Percentiles rank a stretch among this genome's conserved stretches.
These are phyloP conservation scores for Poeciliopsis retropinna DNA, from an alignment of 2,113 vertebrate species.

Conservation along the genomic window DNA sequence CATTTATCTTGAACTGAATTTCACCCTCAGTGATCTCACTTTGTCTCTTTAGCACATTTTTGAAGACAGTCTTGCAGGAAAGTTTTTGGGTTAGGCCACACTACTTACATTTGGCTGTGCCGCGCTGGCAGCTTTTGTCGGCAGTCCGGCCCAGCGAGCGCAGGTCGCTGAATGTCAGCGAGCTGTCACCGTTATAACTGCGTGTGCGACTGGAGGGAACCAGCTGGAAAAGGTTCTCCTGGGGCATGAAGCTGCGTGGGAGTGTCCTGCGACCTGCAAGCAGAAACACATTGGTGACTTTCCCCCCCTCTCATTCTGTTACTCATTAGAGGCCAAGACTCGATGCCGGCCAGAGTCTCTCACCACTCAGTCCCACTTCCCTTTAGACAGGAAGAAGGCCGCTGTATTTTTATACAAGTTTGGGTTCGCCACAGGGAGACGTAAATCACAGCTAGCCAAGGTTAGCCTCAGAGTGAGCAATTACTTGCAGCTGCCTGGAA, in stretches of 20 bases:
- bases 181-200: conserved; percentile 86
- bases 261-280: conserved; percentile 87
- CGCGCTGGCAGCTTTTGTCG: conserved; percentile 75
- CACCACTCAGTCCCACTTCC: conserved; percentile 66
- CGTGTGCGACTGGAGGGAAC: conserved; percentile 88
- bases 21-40: neutral
- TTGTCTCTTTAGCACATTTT: neutral
- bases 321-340: conserved; percentile 44
- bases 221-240: conserved; percentile 89
- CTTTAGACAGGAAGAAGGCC: conserved; percentile 73
- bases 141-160: conserved; percentile 76
- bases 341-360: conserved; percentile 48
- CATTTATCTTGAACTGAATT: too few species aligned
- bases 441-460: conserved; percentile 75
- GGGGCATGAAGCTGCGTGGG: conserved; percentile 89
- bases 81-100: neutral
- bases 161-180: conserved; percentile 82
- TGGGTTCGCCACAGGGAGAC: conserved; percentile 62
- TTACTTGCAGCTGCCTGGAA: conserved; percentile 65
- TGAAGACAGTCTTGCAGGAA: neutral
- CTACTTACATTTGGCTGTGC: conserved; percentile 76
- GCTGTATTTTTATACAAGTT: conserved; percentile 72
- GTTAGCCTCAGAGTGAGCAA: conserved; percentile 74
- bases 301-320: conserved; percentile 4
- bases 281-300: conserved; percentile 18